phyloP scores from a whole-genome alignment of 2,888 invertebrate species.

The Idaea dimidiata region DNA sequence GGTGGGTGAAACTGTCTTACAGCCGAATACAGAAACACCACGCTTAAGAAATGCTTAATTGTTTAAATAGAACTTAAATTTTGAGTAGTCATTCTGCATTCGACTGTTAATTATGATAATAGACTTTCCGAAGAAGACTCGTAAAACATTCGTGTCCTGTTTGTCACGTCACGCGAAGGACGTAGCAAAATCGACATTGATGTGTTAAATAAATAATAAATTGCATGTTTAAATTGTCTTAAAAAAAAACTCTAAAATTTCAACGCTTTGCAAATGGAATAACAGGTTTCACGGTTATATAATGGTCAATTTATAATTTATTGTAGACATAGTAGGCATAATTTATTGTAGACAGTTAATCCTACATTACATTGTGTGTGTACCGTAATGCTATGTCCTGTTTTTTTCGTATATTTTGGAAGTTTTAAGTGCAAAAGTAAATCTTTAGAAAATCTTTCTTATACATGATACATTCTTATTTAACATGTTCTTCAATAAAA shows the following conservation, averaged over 20 bases:
- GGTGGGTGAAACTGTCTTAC: slow-evolving; percentile 61
- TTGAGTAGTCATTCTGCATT: no score
- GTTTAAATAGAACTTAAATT: no score
- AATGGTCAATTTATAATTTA: background rate
- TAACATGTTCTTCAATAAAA: slow-evolving; percentile 21
- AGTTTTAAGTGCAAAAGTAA: background rate
- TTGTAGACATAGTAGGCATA: background rate
- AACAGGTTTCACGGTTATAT: background rate
- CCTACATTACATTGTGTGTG: background rate
- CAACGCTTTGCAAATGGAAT: no score
- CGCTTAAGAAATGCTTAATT: no score
- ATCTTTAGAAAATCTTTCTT: background rate
- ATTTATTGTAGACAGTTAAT: background rate
- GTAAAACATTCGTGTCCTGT: background rate
- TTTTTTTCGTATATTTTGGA: no score
- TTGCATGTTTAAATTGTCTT: no score
- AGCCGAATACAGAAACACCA: no score
- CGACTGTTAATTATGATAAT: no score
- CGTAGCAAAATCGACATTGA: background rate
- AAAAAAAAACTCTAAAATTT: no score
- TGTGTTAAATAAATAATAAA: background rate
- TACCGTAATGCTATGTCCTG: background rate
- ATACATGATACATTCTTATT: slow-evolving; percentile 10
- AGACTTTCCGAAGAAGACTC: background rate
- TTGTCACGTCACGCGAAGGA: background rate